A percentile compares a stretch with the other conserved stretches of the same genome.
Evolutionary conservation across 2,797 vertebrate genomes (phyloP).

Genomic region (Pelochelys cantorii): DNA sequence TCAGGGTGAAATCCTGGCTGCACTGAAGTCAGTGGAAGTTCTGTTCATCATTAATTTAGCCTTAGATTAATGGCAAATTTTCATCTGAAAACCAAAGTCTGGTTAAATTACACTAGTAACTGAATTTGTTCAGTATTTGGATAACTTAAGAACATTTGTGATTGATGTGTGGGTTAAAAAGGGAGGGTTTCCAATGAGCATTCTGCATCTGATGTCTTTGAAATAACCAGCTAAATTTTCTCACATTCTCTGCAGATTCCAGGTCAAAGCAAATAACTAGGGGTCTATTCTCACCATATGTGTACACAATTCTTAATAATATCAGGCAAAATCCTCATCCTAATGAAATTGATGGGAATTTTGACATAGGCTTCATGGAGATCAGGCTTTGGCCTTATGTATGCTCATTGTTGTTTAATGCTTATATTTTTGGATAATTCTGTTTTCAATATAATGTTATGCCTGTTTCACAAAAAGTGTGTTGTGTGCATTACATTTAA

Average conservation of each 20-base stretch:
- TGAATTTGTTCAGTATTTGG: not conserved
- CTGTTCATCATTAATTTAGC: not conserved
- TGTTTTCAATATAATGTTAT: constrained; percentile 9
- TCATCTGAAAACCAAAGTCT: not conserved
- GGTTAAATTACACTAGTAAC: not conserved
- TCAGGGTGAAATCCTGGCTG: not conserved
- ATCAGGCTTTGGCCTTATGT: not conserved
- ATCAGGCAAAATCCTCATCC: not conserved
- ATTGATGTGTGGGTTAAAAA: constrained; percentile 9
- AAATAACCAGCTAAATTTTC: not conserved
- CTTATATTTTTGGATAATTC: not conserved
- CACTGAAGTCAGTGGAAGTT: constrained; percentile 12
- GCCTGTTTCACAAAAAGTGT: not conserved
- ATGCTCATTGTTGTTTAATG: not conserved
- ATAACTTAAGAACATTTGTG: not conserved
- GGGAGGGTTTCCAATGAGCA: constrained; percentile 7
- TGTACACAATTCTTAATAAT: not conserved
- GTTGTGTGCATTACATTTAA: constrained; percentile 22
- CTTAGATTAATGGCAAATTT: not conserved
- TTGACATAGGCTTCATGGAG: not conserved
- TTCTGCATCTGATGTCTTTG: not conserved
- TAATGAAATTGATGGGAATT: not conserved
- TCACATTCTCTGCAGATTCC: not conserved
- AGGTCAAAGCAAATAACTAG: not conserved
- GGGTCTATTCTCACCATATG: constrained; percentile 15